Base-by-base conservation (phyloP, 2,797 vertebrate genomes). In the Champsocephalus esox region DNA sequence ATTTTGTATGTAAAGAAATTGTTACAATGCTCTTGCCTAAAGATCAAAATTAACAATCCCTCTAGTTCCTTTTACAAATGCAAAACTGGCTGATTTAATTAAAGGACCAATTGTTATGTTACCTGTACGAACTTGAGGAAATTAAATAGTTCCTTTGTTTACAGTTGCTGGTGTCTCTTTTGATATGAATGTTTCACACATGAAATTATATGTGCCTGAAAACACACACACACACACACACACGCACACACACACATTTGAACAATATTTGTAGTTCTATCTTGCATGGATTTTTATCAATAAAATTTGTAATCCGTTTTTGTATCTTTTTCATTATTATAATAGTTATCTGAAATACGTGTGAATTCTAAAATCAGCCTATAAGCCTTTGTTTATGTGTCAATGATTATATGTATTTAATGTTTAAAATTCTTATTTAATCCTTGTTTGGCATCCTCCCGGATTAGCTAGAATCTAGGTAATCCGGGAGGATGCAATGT, bases 121-220 rank as follows among this genome's bases (percentile, higher is more conserved):
- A 75, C 9, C 41, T 65, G 64, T 68, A 66, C 19, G 84, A 34
- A 59, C 14, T 72, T 67, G 43, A 79, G 58, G 59, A 85, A 76
- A 83, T 74, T 8, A 61, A 78, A 71, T 67, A 62, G 64, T 83
- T 89, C 43, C 28, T 83, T 88, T 91, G 84, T 93, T 93, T 90
- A 89, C 86, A 90, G 62, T 70, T 85, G 68, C 79, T 87, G 79
- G 59, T 82, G 64, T 77, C 19, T 72, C 61, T 73, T n/a, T 75
- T 72, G 16, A 73, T 68, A 48, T 71, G 50, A 64, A 4, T 54
- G 8, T 74, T 62, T 65, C 12, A 73, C 55, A 66, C n/a, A 51
- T 75, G 41, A 63, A 52, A 75, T 74, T 45, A 80, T 12, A 54
- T 48, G 38, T 17, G 19, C 24, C 7, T 56, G 34, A 8, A 38